Conservation (phyloP, 2,113 vertebrate genomes). For the Neomonachus schauinslandi region DNA sequence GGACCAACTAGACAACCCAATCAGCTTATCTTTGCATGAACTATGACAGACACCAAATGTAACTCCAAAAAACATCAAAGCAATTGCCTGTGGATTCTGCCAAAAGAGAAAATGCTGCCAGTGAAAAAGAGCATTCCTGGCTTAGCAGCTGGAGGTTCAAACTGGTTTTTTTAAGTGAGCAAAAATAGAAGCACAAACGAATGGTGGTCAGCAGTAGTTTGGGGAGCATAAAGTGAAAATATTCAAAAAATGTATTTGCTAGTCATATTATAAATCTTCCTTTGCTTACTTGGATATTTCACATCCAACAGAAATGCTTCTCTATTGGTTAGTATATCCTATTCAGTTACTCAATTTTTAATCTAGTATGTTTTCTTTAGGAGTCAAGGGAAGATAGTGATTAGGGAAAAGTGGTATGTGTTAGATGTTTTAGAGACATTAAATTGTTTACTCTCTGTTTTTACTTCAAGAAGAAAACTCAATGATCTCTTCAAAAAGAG, state of each 20-base stretch:
- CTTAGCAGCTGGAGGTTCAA: slow-evolving; percentile 16
- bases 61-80: slow-evolving; percentile 67
- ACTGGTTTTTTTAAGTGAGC: slow-evolving; percentile 38
- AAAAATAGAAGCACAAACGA: slow-evolving; percentile 59
- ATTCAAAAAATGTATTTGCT: not conserved
- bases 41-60: slow-evolving; percentile 70
- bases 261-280: not conserved
- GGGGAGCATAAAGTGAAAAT: not conserved
- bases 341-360: not conserved
- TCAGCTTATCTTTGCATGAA: slow-evolving; percentile 75
- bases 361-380: not conserved
- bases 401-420: not conserved
- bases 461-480: not conserved
- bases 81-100: slow-evolving; percentile 64
- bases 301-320: not conserved
- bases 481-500: not conserved
- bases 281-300: not conserved
- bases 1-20: slow-evolving; percentile 56
- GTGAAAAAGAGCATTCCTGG: slow-evolving; percentile 39
- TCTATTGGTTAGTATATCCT: not conserved
- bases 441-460: not conserved
- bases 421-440: not conserved
- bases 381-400: not conserved
- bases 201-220: slow-evolving; percentile 33
- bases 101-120: slow-evolving; percentile 72